Conservation (phyloP, 2,113 vertebrate genomes). For the Embiotoca jacksoni region DNA sequence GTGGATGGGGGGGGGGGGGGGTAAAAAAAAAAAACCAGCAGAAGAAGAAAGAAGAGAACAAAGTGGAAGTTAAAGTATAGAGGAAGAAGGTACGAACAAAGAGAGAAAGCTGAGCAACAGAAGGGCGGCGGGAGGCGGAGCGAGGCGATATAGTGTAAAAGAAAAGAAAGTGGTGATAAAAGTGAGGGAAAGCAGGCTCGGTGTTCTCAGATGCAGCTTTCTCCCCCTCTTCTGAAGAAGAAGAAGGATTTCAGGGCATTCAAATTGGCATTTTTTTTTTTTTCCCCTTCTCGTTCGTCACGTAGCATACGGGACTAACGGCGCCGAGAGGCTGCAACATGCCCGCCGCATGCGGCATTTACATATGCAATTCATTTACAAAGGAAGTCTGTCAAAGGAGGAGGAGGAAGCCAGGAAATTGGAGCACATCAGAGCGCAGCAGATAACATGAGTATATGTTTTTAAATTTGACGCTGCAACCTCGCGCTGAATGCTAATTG, state of each 20-base stretch:
- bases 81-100: constrained; percentile 57
- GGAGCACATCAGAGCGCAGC: constrained; percentile 26
- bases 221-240: constrained; percentile 7
- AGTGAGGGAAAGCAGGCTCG: constrained; percentile 51
- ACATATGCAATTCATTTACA: constrained; percentile 67
- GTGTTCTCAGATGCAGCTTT: constrained; percentile 59
- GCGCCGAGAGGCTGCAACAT: constrained; percentile 61
- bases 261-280: constrained; percentile 70
- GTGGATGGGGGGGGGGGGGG: neutral
- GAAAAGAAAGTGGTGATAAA: constrained; percentile 40
- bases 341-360: constrained; percentile 56
- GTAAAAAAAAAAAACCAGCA: neutral
- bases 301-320: constrained; percentile 44
- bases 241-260: constrained; percentile 60
- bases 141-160: constrained; percentile 32
- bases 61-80: constrained; percentile 47
- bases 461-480: constrained; percentile 2
- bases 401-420: constrained; percentile 40
- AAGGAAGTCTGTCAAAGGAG: constrained; percentile 53
- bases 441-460: neutral
- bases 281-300: constrained; percentile 59
- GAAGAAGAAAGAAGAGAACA: constrained; percentile 44
- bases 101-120: constrained; percentile 38
- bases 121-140: constrained; percentile 22
- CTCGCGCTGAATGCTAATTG: constrained; percentile 5